phyloP scores from a whole-genome alignment of 2,797 vertebrate species.

The Periophthalmus magnuspinnatus region DNA sequence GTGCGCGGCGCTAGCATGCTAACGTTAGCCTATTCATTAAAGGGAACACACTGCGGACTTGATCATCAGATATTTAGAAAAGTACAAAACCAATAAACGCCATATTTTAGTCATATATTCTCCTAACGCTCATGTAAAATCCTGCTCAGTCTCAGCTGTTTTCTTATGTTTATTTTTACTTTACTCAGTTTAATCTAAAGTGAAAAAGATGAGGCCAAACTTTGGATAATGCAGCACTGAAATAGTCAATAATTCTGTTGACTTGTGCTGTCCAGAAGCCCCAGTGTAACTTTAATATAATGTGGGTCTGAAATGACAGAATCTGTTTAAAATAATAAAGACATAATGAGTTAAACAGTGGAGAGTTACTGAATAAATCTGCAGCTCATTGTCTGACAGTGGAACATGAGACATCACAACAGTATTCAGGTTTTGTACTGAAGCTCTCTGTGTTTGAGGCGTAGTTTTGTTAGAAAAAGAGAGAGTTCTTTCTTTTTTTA shows the following conservation, averaged over 20 bases:
- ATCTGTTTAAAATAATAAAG: neutral
- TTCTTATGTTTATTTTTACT: neutral
- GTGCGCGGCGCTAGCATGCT: conserved; percentile 47
- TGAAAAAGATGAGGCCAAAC: neutral
- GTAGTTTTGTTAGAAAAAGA: no score
- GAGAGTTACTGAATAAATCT: no score
- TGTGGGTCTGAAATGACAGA: neutral
- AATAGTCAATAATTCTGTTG: neutral
- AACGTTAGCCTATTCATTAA: conserved; percentile 67
- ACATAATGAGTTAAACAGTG: neutral
- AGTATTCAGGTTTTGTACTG: neutral
- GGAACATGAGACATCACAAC: neutral
- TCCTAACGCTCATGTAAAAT: no score
- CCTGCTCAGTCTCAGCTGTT: neutral
- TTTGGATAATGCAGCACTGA: neutral
- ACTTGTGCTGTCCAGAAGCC: neutral
- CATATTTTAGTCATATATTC: neutral
- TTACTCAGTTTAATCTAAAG: neutral
- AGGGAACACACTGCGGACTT: conserved; percentile 31
- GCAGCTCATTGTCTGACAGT: no score
- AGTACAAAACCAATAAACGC: neutral
- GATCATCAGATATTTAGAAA: neutral
- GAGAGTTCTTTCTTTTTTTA: no score
- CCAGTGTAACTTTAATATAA: neutral
- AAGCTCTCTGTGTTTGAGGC: no score